Percentiles rank a stretch among this genome's conserved stretches.
These are phyloP conservation scores for Eucidaris tribuloides DNA, from an alignment of 35 echinoderm and acorn worm genomes.

Conservation along the genomic window DNA sequence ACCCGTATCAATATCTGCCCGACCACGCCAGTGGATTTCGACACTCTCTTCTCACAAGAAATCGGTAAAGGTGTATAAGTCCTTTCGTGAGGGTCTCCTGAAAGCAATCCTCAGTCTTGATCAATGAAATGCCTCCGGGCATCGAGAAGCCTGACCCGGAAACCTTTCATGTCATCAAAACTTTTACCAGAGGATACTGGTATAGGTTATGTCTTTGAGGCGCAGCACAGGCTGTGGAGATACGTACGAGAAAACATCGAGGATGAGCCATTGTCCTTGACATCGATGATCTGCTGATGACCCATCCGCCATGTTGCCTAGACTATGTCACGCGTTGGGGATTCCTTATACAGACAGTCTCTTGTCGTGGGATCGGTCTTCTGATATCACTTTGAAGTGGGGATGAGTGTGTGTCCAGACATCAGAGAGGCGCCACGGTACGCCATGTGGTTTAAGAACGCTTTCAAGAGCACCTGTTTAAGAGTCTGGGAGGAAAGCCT, in stretches of 20 bases:
- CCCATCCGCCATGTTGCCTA: not conserved
- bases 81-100: not conserved
- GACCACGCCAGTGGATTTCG: constrained; percentile 21
- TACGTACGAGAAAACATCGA: not conserved
- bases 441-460: constrained; percentile 16
- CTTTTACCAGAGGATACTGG: not conserved
- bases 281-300: constrained; percentile 14
- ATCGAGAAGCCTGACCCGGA: not conserved
- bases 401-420: not conserved
- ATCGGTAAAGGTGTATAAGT: constrained; percentile 38
- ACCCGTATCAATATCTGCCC: constrained; percentile 42
- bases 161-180: not conserved
- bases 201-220: not conserved
- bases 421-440: not conserved
- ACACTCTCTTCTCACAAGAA: constrained; percentile 48
- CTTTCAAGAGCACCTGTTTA: constrained; percentile 10
- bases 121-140: not conserved
- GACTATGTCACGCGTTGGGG: not conserved
- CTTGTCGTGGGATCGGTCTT: not conserved
- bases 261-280: not conserved
- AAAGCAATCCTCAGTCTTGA: not conserved
- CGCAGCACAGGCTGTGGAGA: not conserved
- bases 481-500: not conserved
- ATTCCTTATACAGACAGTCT: not conserved
- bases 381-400: not conserved